Evolutionary conservation across 1,140 invertebrate species (phyloP).

Genomic region (Tetragnatha versicolor): DNA sequence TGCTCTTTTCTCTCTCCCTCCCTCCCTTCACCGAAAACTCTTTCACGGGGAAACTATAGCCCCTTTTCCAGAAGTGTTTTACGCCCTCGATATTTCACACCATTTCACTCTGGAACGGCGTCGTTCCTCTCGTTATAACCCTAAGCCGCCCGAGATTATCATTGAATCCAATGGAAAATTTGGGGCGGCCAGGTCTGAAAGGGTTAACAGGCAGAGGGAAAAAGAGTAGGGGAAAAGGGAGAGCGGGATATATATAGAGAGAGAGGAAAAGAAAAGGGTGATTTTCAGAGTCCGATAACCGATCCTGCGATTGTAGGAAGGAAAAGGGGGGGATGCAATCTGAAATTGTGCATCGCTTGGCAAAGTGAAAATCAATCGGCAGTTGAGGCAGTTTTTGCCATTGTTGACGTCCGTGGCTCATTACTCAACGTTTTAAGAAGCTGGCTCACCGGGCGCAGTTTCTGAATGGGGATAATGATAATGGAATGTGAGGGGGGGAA

Average conservation of each 20-base stretch:
- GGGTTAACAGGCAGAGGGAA: too few species aligned
- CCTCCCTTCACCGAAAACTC: neutral
- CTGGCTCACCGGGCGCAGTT: too few species aligned
- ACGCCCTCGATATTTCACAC: slow-evolving; percentile 27
- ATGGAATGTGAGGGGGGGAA: too few species aligned
- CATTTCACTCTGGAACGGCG: slow-evolving; percentile 25
- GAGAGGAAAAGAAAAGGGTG: neutral
- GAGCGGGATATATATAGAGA: neutral
- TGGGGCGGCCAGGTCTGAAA: too few species aligned
- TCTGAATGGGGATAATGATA: too few species aligned
- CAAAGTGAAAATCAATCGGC: slow-evolving; percentile 29
- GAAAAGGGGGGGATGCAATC: neutral
- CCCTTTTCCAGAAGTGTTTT: slow-evolving; percentile 1
- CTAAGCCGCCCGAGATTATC: too few species aligned
- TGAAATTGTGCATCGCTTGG: slow-evolving; percentile 22
- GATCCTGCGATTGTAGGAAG: neutral
- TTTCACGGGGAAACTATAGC: neutral
- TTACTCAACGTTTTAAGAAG: neutral
- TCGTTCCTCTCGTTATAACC: too few species aligned
- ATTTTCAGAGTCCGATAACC: slow-evolving; percentile 24
- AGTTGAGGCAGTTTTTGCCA: neutral
- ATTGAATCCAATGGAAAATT: too few species aligned
- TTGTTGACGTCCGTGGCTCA: neutral
- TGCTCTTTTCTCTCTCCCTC: neutral
- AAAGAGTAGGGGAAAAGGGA: neutral